phyloP scores from a whole-genome alignment of 2,797 vertebrate genomes.

The Parotocinclus haroldoi region DNA sequence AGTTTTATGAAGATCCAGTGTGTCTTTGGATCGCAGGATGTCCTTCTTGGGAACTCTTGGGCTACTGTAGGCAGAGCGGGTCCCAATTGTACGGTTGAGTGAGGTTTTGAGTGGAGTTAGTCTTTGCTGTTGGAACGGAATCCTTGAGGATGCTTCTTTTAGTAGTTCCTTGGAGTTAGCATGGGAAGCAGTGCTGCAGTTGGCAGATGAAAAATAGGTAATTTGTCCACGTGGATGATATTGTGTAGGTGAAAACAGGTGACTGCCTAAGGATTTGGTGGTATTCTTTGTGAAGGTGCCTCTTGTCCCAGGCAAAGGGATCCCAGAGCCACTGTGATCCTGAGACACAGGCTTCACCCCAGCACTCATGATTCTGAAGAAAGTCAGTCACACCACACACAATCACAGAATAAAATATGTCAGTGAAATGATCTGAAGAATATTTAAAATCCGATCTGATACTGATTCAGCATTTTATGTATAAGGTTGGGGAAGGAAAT shows the following conservation, averaged over 20 bases:
- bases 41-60: conserved; percentile 67
- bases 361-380: conserved; percentile 66
- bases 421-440: no score
- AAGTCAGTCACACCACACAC: neutral
- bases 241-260: conserved; percentile 42
- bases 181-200: conserved; percentile 28
- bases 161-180: conserved; percentile 57
- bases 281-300: conserved; percentile 66
- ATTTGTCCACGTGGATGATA: conserved; percentile 46
- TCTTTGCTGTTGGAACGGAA: conserved; percentile 61
- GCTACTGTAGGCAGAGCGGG: conserved; percentile 75
- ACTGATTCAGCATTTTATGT: no score
- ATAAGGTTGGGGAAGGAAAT: no score
- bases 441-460: no score
- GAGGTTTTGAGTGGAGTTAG: conserved; percentile 1
- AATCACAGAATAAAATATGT: no score
- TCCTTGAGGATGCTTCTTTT: conserved; percentile 58
- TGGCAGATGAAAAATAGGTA: conserved; percentile 45
- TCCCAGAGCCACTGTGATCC: conserved; percentile 66
- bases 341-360: conserved; percentile 69
- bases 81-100: conserved; percentile 37
- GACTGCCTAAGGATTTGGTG: conserved; percentile 52
- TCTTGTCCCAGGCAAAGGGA: conserved; percentile 69
- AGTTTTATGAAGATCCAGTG: conserved; percentile 56
- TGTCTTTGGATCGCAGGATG: conserved; percentile 61